These are phyloP conservation scores for Frieseomelitta varia DNA, from an alignment of 1,140 invertebrate species.

Conservation along the genomic window DNA sequence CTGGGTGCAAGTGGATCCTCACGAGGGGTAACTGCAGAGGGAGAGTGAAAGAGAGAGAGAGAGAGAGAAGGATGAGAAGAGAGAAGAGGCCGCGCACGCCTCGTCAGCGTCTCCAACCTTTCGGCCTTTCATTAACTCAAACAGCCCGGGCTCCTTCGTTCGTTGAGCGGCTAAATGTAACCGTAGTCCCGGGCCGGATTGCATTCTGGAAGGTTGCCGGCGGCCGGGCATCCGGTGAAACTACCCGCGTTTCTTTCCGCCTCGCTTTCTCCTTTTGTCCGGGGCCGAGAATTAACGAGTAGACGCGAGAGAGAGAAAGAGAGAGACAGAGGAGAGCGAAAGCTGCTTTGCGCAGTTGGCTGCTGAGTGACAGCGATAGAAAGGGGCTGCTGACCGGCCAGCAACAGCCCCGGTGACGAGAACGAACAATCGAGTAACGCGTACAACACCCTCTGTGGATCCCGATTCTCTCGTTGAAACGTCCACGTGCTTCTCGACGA, in stretches of 20 bases:
- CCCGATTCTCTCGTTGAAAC: too few species aligned
- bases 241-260: conserved; percentile 27
- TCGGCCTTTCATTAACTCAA: conserved; percentile 77
- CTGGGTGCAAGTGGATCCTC: conserved; percentile 31
- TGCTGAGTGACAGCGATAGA: background rate
- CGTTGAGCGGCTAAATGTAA: conserved; percentile 69
- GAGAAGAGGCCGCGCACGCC: conserved; percentile 45
- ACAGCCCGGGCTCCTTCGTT: conserved; percentile 62
- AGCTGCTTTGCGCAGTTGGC: background rate
- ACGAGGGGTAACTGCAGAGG: conserved; percentile 27
- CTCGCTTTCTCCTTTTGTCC: conserved; percentile 43
- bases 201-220: conserved; percentile 72
- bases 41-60: too few species aligned
- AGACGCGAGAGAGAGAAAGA: background rate
- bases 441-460: too few species aligned
- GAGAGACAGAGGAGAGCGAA: background rate
- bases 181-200: conserved; percentile 66
- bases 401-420: background rate
- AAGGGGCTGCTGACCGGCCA: background rate
- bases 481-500: too few species aligned
- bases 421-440: background rate
- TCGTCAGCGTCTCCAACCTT: conserved; percentile 72
- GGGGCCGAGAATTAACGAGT: conserved; percentile 58
- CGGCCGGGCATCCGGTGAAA: conserved; percentile 51
- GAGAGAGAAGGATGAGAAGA: background rate